Base-by-base conservation (phyloP, 1,140 invertebrate genomes). In the Olivierus martensii region DNA sequence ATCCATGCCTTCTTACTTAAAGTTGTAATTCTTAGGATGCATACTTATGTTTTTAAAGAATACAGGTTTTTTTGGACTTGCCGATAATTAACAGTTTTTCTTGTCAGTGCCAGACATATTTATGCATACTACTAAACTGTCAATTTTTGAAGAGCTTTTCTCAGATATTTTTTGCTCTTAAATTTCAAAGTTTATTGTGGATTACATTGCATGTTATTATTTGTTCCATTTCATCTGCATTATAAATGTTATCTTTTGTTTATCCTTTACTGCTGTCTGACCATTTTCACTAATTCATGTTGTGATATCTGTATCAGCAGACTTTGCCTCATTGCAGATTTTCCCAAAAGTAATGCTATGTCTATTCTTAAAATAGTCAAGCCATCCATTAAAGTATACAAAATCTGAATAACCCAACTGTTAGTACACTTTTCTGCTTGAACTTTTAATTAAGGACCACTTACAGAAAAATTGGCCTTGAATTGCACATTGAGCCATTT, bases 321-420 rank as follows among this genome's bases (percentile, higher is more conserved):
- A 51, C 15, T 52, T 59, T 14, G 57, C 15, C 43, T 49, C 43
- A 49, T 34, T 47, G 17, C 49, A 52, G 18, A 56, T 38, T 55
- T 54, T 55, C 22, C 49, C 52, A 59, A 59, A 61, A n/a, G 47
- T 53, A 52, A 62, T 62, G 11, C 52, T 54, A 49, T 61, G 59
- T 15, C 57, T 51, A 21, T 50, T 52, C 36, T 62, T 62, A 41
- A 62, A 59, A 36, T n/a, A n/a, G n/a, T n/a, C n/a, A n/a, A n/a
- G n/a, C n/a, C 59, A n/a, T n/a, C n/a, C n/a, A 50, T 53, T 58
- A 17, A 52, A 53, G 42, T 57, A 58, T 49, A 58, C 59, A 38
- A 62, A 62, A 41, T 61, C 55, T n/a, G 43, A 42, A 43, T 59
- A 51, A 14, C 52, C 55, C 34, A 62, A 52, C 35, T 53, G 51